Conservation (phyloP, 1,140 invertebrate genomes). For the Hycleus phaleratus region DNA sequence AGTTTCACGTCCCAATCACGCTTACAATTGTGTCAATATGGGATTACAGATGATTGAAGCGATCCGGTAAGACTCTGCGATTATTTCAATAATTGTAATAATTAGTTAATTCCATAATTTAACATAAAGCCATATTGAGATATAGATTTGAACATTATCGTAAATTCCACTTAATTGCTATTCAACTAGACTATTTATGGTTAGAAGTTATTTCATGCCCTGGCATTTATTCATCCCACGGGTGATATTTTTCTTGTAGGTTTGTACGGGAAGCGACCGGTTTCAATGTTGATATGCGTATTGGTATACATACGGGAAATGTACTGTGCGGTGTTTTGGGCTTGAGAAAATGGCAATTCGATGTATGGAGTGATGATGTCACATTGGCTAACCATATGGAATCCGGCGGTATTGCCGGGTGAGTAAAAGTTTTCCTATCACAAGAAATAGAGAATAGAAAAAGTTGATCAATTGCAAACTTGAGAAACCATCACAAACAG, state of each 20-base stretch:
- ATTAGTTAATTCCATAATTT: no score
- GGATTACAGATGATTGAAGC: slow-evolving; percentile 94
- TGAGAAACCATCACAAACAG: no score
- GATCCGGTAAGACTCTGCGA: slow-evolving; percentile 62
- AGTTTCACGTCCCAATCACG: slow-evolving; percentile 85
- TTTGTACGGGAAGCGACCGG: slow-evolving; percentile 81
- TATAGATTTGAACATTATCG: no score
- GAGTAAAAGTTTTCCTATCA: slow-evolving; percentile 33
- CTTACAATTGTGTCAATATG: slow-evolving; percentile 94
- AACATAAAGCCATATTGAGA: no score
- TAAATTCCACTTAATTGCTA: no score
- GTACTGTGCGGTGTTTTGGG: slow-evolving; percentile 95
- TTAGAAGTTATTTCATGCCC: no score
- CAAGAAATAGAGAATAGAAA: no score
- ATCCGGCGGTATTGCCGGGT: slow-evolving; percentile 90
- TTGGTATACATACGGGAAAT: slow-evolving; percentile 89
- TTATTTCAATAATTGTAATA: no score
- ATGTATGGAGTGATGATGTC: slow-evolving; percentile 97
- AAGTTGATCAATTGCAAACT: no score
- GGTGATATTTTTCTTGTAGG: slow-evolving; percentile 44
- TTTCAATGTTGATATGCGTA: slow-evolving; percentile 90
- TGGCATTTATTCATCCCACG: no score
- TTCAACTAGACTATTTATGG: no score
- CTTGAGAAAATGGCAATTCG: slow-evolving; percentile 95
- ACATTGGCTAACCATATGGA: slow-evolving; percentile 97